Base-by-base conservation (phyloP, 2,888 invertebrate species). In the Lasioglossum vierecki region DNA sequence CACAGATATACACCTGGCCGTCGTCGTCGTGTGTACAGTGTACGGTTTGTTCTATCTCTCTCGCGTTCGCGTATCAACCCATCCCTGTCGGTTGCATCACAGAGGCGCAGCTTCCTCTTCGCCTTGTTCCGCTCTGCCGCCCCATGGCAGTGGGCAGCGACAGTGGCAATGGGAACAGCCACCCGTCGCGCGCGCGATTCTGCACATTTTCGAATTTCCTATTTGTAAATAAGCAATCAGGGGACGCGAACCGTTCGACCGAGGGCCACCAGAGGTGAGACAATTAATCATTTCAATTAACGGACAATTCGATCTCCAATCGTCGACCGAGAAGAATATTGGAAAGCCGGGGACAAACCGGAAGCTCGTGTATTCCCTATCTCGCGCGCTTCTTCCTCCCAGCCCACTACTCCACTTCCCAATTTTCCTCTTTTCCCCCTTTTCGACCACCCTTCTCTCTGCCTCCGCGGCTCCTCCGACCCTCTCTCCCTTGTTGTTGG, bases 211-310 rank as follows among this genome's bases (percentile, higher is more conserved):
- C 95, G 94, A 94, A 95, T 95, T 95, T 95, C 95, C 95, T 95
- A 95, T 95, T 95, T 95, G 95, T 94, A 95, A 95, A 95, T 94
- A 95, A 95, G 95, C 95, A 95, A 95, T 95, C 94, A 94, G 91
- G 92, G 92, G 75, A 82, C 85, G 77, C 88, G 87, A 80, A 74
- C 78, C 77, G 88, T 75, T 79, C 87, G 80, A 44, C 80, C 82
- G 68, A 73, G 87, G 89, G 76, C 82, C 85, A 86, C 86, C 91
- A 91, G 92, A 94, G 94, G 93, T 94, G 94, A 95, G 95, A 95
- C 94, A 95, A 95, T 95, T 95, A 95, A 95, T 95, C 94, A 95
- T 95, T 94, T 95, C 95, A 94, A 95, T 95, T 94, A 94, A 93
- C 92, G 93, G 93, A 94, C 94, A 94, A 95, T 94, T 94, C 93